Evolutionary conservation across 1,140 invertebrate species (phyloP).

Genomic region (Drosophila tani): DNA sequence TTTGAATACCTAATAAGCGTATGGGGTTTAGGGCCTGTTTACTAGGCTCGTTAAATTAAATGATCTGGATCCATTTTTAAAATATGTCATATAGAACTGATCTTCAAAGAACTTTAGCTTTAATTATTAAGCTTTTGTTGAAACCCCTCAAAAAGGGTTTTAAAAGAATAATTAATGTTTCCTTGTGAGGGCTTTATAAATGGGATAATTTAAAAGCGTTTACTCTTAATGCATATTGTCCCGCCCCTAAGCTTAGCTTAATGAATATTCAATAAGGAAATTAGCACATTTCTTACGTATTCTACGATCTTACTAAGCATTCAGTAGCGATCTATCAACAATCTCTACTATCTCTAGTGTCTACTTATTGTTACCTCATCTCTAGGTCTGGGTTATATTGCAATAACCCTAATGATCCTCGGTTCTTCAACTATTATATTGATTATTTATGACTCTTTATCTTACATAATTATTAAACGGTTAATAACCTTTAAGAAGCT

Average conservation of each 20-base stretch:
- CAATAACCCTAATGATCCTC: neutral
- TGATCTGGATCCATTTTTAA: neutral
- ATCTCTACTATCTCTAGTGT: neutral
- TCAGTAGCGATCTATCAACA: neutral
- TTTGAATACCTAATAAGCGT: neutral
- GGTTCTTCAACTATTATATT: neutral
- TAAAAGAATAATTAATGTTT: neutral
- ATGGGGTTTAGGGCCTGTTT: neutral
- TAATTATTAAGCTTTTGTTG: neutral
- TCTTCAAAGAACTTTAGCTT: neutral
- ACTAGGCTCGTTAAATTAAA: neutral
- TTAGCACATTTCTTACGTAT: conserved; percentile 6
- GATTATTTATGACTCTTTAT: neutral
- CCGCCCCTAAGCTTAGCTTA: neutral
- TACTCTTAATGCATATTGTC: neutral
- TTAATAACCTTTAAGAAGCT: neutral
- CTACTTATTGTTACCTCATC: neutral
- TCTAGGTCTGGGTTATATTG: neutral
- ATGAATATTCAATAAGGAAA: conserved; percentile 5
- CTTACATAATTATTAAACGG: neutral
- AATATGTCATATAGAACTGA: neutral
- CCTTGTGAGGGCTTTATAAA: neutral
- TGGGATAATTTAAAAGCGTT: neutral
- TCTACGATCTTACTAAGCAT: neutral
- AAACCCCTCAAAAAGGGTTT: neutral